These are phyloP conservation scores for Hypena proboscidalis DNA, from an alignment of 2,888 invertebrate genomes.

Conservation along the genomic window DNA sequence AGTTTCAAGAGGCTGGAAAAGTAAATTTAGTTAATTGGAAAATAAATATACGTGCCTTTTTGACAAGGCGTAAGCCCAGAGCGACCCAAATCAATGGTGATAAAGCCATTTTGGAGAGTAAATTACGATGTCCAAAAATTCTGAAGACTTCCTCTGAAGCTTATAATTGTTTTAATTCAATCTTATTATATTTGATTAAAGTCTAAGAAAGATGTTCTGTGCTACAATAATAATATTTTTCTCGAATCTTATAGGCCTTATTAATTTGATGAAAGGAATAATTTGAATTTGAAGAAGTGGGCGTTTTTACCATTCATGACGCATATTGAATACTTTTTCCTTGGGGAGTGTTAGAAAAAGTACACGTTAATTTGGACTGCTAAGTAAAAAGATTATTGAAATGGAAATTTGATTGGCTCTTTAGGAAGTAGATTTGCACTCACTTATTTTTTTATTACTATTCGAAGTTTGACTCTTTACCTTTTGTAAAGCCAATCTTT, in stretches of 20 bases:
- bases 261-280: constrained; percentile 53
- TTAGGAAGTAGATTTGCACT: no score
- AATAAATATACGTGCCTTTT: constrained; percentile 12
- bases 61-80: constrained; percentile 15
- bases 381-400: no score
- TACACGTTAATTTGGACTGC: constrained; percentile 48
- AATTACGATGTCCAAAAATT: constrained; percentile 25
- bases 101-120: constrained; percentile 29
- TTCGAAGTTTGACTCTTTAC: no score
- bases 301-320: constrained; percentile 51
- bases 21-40: constrained; percentile 23
- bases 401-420: no score
- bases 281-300: constrained; percentile 56
- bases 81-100: constrained; percentile 36
- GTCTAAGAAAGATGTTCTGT: constrained; percentile 21
- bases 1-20: constrained; percentile 2
- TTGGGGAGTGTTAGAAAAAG: constrained; percentile 51
- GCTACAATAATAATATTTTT: constrained; percentile 43
- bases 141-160: constrained; percentile 15
- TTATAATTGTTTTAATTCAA: constrained; percentile 23
- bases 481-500: no score
- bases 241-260: constrained; percentile 47
- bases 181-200: constrained; percentile 39
- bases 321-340: constrained; percentile 50
- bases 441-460: no score